Evolutionary conservation across 2,113 vertebrate species (phyloP), one percentile per base, ranked within the genome.

Genomic region (Microtus montanus): DNA sequence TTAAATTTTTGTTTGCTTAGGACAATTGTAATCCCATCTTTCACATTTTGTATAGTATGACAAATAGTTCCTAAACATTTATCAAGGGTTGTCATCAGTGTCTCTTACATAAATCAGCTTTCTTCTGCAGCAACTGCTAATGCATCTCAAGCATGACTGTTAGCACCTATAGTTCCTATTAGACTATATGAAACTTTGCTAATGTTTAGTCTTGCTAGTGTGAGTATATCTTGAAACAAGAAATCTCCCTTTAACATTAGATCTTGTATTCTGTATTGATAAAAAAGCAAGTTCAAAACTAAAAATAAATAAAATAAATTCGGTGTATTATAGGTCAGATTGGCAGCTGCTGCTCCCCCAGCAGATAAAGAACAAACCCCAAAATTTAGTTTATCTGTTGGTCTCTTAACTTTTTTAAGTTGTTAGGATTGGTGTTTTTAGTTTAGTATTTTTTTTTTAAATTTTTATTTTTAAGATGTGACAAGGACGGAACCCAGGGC

Each of bases 281-380:
- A 96, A 96, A 97, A 97, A 97, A 96, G 78, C 20, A 97, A 95
- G 61, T 74, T 96, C 84, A 93, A 93, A 96, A 89, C 66, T 80
- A 24, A 58, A 58, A 5, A 54, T 17, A 58, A 52, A 14, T 58
- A 58, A 58, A 58, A 19, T 58, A 58, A 58, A 58, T 19, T 66
- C 38, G 66, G 38, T 64, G 14, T 17, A 13, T 63, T 30, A 61
- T 0, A 80, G 47, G 44, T 35, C 82, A 79, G 68, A 47, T 4
- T 26, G 78, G 78, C 61, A 78, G 68, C 3, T 1, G 38, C 17
- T 38, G 54, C 30, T 64, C 24, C 80, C 10, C 41, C 47, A 87
- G 26, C 2, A 89, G 41, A n/a, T 38, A 41, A 92, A 89, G 30
- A 75, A 74, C 8, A 85, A 84, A 52, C 33, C 41, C 78, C n/a